phyloP scores from a whole-genome alignment of 2,113 vertebrate species.

The Sinosuthora webbiana region DNA sequence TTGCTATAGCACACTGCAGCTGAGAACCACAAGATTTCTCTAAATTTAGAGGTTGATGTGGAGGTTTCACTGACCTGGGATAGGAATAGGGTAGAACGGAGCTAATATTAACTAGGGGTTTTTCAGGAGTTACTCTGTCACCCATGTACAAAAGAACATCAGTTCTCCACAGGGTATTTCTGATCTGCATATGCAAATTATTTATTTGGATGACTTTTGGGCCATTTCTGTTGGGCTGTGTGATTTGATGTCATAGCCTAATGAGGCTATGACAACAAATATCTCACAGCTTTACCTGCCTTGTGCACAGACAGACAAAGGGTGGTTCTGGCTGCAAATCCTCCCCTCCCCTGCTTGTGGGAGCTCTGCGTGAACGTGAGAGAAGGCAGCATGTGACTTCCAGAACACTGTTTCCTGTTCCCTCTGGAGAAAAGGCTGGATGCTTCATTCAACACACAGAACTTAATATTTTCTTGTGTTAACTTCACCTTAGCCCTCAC shows the following conservation, averaged over 20 bases:
- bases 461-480: not conserved
- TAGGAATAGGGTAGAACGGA: not conserved
- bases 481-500: not conserved
- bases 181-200: not conserved
- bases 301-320: not conserved
- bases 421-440: not conserved
- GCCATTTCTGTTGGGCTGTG: not conserved
- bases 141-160: not conserved
- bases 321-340: not conserved
- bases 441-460: not conserved
- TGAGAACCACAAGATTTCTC: not conserved
- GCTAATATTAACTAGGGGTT: not conserved
- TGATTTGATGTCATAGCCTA: not conserved
- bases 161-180: not conserved
- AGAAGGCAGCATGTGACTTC: not conserved
- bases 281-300: not conserved
- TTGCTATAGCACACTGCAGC: not conserved
- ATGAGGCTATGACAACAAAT: not conserved
- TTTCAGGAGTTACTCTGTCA: not conserved
- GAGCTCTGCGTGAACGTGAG: not conserved
- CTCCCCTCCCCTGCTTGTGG: not conserved
- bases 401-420: not conserved
- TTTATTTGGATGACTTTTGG: not conserved
- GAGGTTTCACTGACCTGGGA: not conserved
- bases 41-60: not conserved